Evolutionary conservation across 2,797 vertebrate genomes (phyloP).

Genomic region (Ctenochaetus hawaiiensis): DNA sequence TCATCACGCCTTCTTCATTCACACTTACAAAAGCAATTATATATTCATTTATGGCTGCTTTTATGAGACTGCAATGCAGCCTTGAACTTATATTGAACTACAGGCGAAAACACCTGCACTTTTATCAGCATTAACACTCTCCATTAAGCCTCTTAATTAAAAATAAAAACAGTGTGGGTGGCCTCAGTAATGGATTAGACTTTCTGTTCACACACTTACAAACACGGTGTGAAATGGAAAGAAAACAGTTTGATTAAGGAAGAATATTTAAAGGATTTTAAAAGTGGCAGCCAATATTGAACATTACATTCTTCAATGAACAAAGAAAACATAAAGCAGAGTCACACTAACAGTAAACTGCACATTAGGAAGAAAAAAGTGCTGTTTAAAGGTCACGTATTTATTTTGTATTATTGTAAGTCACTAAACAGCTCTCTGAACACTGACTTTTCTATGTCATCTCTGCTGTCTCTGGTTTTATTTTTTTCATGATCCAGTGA

Average conservation of each 20-base stretch:
- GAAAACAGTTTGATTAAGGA: neutral
- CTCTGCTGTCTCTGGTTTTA: neutral
- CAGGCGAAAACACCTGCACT: rapidly evolving
- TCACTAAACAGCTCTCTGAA: neutral
- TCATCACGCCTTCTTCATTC: neutral
- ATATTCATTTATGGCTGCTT: neutral
- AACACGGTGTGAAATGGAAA: neutral
- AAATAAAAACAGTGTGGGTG: neutral
- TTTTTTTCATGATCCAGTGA: neutral
- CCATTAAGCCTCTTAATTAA: neutral
- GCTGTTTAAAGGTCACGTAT: constrained; percentile 1
- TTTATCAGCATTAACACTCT: neutral
- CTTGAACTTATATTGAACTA: neutral
- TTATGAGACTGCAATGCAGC: neutral
- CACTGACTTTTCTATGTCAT: neutral
- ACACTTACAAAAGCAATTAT: neutral
- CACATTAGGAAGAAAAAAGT: constrained; percentile 6
- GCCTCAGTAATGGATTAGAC: neutral
- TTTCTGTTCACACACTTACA: neutral
- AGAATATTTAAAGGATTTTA: neutral
- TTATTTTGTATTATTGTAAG: neutral
- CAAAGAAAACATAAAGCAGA: neutral
- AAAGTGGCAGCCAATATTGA: neutral
- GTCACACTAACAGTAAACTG: constrained; percentile 10
- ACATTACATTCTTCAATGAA: neutral